phyloP scores from a whole-genome alignment of 53 echinoderm and acorn worm genomes.

The Hippasteria phrygiana region DNA sequence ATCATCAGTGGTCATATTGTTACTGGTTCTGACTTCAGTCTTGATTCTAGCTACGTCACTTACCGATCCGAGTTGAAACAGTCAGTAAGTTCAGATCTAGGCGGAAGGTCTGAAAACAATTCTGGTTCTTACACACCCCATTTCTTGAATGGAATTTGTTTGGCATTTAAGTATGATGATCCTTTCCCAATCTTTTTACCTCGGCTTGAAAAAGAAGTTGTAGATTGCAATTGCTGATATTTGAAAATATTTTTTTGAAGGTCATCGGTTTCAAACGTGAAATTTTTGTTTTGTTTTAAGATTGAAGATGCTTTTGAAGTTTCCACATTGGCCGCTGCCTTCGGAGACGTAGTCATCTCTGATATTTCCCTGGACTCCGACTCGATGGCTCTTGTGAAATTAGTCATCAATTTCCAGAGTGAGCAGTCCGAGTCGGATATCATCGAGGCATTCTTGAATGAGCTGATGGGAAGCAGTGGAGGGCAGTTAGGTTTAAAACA shows the following conservation, averaged over 20 bases:
- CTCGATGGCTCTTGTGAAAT: constrained; percentile 36
- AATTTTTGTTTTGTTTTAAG: constrained; percentile 9
- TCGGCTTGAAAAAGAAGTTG: neutral
- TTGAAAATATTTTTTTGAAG: no score
- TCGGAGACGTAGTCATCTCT: constrained; percentile 30
- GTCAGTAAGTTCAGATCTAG: constrained; percentile 10
- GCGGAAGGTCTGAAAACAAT: neutral
- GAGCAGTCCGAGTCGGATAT: constrained; percentile 21
- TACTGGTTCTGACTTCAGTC: neutral
- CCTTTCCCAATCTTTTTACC: neutral
- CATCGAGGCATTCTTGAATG: constrained; percentile 41
- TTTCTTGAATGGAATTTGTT: no score
- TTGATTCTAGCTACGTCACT: neutral
- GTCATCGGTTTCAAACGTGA: neutral
- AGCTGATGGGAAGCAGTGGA: constrained; percentile 57
- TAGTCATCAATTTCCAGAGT: constrained; percentile 61
- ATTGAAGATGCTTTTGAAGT: constrained; percentile 47
- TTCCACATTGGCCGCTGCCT: constrained; percentile 13
- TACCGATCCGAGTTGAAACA: constrained; percentile 22
- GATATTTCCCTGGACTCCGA: neutral
- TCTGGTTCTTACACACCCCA: neutral
- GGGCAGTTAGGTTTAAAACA: constrained; percentile 55
- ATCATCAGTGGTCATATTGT: neutral
- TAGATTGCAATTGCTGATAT: no score
- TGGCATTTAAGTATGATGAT: neutral